phyloP scores from a whole-genome alignment of 1,140 invertebrate species.

The Pissodes strobi region DNA sequence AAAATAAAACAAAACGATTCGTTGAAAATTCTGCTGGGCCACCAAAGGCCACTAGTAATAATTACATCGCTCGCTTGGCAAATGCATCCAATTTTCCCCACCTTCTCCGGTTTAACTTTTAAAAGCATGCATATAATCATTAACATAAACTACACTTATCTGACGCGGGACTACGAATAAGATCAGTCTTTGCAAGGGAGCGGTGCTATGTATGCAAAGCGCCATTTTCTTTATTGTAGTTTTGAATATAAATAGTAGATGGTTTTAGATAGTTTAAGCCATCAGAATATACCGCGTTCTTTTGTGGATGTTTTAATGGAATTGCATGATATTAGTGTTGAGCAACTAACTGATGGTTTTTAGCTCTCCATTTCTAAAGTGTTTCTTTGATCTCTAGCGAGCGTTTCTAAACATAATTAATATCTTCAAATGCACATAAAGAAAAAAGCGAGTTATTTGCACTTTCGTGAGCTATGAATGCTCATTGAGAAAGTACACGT shows the following conservation, averaged over 20 bases:
- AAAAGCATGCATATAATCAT: slow-evolving; percentile 55
- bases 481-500: too few relatives aligned
- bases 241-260: slow-evolving; percentile 24
- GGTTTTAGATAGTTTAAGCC: slow-evolving; percentile 17
- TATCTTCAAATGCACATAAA: too few relatives aligned
- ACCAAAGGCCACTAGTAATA: slow-evolving; percentile 53
- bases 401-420: too few relatives aligned
- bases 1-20: too few relatives aligned
- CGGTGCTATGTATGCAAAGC: slow-evolving; percentile 40
- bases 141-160: slow-evolving; percentile 53
- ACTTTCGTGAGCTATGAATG: too few relatives aligned
- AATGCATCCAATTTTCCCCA: slow-evolving; percentile 50
- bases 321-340: too few relatives aligned
- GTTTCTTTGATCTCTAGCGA: too few relatives aligned
- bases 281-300: background rate
- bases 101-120: slow-evolving; percentile 47
- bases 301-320: background rate
- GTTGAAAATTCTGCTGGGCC: slow-evolving; percentile 27
- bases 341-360: too few relatives aligned
- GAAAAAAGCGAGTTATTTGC: too few relatives aligned
- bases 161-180: slow-evolving; percentile 43
- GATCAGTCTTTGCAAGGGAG: slow-evolving; percentile 42
- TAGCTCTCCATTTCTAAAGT: too few relatives aligned
- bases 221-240: slow-evolving; percentile 28
- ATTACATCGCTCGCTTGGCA: slow-evolving; percentile 43